Percentiles rank a stretch among this genome's conserved stretches.
phyloP scores from a whole-genome alignment of 2,113 vertebrate genomes.

The Psophia crepitans region DNA sequence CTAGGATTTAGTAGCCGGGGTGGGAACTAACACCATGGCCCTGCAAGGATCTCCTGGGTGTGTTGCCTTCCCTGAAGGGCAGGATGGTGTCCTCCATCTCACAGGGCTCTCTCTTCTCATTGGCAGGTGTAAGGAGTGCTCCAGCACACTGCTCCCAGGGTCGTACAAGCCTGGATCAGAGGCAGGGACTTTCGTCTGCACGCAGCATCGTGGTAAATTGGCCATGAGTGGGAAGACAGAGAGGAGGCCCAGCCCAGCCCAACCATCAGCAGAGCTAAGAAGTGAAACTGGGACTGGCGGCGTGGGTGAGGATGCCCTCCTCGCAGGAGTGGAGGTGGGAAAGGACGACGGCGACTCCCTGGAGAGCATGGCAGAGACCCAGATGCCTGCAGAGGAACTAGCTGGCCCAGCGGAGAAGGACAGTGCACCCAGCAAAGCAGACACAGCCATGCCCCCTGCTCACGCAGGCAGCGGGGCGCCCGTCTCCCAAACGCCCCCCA shows the following conservation, averaged over 20 bases:
- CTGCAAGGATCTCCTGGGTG: not conserved
- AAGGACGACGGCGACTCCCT: not conserved
- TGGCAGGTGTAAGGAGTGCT: slow-evolving; percentile 89
- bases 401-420: not conserved
- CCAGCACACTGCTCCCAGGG: slow-evolving; percentile 89
- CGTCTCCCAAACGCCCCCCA: slow-evolving; percentile 37
- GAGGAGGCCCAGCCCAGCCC: slow-evolving; percentile 55
- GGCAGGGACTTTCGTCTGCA: slow-evolving; percentile 86
- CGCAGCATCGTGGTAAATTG: slow-evolving; percentile 76
- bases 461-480: not conserved
- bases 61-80: not conserved
- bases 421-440: not conserved
- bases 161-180: slow-evolving; percentile 83
- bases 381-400: not conserved
- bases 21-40: not conserved
- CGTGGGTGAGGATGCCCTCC: not conserved
- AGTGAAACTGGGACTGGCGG: not conserved
- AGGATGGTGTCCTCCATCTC: not conserved
- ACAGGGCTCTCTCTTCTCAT: not conserved
- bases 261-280: slow-evolving; percentile 1
- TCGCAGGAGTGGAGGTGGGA: not conserved
- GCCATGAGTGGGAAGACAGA: slow-evolving; percentile 62
- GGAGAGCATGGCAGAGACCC: not conserved
- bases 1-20: not conserved
- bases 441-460: not conserved